Conservation (phyloP, 2,113 vertebrate species). For the Grallaria varia region DNA sequence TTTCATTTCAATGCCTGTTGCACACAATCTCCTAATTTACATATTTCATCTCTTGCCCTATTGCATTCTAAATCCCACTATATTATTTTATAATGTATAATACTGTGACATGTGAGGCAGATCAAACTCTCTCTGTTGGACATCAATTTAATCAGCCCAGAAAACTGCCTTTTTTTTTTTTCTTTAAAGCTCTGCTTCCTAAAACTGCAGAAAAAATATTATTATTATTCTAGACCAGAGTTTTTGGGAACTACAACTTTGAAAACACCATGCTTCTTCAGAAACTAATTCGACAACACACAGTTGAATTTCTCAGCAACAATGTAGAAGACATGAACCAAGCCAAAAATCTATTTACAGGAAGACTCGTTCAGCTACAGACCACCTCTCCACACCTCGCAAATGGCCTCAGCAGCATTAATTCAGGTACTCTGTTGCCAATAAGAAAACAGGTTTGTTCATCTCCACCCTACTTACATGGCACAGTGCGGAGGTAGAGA, state of each 20-base stretch:
- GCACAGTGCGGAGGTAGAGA: constrained; percentile 97
- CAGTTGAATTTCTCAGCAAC: neutral
- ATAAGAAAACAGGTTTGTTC: neutral
- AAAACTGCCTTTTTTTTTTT: neutral
- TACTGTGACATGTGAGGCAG: neutral
- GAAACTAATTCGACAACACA: neutral
- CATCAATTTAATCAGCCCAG: neutral
- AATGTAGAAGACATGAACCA: neutral
- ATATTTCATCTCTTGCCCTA: neutral
- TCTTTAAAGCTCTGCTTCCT: neutral
- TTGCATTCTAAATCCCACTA: neutral
- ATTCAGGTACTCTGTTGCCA: neutral
- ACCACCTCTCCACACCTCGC: neutral
- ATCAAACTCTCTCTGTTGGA: neutral
- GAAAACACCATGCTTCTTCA: neutral
- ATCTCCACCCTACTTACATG: constrained; percentile 85
- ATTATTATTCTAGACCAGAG: neutral
- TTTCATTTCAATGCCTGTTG: neutral
- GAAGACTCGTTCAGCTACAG: neutral
- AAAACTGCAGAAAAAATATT: neutral
- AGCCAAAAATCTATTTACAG: neutral
- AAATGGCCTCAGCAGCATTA: neutral
- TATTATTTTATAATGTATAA: neutral
- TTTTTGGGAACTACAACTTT: neutral
- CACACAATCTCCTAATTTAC: neutral